Evolutionary conservation across 2,888 invertebrate species (phyloP), one percentile per base, ranked within the genome.

Genomic region (Bibio marci): DNA sequence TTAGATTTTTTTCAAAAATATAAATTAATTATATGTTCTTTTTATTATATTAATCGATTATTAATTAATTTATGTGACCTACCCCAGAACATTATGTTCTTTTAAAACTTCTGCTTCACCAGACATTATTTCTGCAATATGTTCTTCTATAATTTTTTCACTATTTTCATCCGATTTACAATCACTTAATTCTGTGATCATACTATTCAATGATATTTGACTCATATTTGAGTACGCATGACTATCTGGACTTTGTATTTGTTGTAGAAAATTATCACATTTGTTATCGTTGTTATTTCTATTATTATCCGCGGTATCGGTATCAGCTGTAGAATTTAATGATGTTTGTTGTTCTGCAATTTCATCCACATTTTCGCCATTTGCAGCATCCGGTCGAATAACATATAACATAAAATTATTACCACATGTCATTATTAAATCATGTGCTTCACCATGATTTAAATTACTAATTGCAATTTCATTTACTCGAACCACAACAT

Each of bases 401-500:
- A 62, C 49, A 30, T 73, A 70, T 32, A 91, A 61, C 41, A 69
- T 70, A 47, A 91, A 73, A 41, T 69, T 69, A 56, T 81, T 77
- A 37, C 78, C 80, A 19, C 80, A 75, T 39, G 70, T 63, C 36
- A 73, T 63, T 44, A 91, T 76, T 40, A 73, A 66, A 46, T 77
- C 73, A 54, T 83, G 80, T 2, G 85, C 85, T 49, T 78, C 76
- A 31, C 77, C 76, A 53, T 88, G 90, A 10, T 77, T 70, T 58
- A 88, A 63, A 31, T 68, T 66, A 38, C 70, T 67, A 8, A 82
- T 71, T 35, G 74, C 65, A 28, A 66, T 64, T 42, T 78, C 77
- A 55, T 82, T 81, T 47, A 94, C 75, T 46, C 73, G 70, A 28
- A 83, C 67, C 46, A 95, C 70, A 28, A 79, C 67, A 63, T 95